phyloP scores from a whole-genome alignment of 1,140 invertebrate species.

The Delia radicum region DNA sequence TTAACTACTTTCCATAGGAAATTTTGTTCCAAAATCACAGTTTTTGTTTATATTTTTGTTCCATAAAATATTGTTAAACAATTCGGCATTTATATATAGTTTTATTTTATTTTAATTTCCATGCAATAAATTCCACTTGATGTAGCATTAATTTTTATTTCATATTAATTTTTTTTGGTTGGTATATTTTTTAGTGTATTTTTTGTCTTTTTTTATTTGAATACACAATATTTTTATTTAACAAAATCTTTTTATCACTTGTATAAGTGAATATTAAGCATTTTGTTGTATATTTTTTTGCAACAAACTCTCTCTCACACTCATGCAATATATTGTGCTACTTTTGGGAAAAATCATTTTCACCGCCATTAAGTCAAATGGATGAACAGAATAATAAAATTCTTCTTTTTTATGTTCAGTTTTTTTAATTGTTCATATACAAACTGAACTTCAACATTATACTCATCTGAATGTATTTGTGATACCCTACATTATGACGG shows the following conservation, averaged over 20 bases:
- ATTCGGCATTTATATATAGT: background rate
- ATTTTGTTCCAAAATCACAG: no score
- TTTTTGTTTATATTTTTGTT: no score
- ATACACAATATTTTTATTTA: background rate
- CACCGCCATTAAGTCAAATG: constrained; percentile 31
- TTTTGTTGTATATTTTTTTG: background rate
- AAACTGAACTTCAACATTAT: background rate
- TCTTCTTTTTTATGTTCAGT: background rate
- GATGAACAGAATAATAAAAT: constrained; percentile 31
- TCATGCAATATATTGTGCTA: background rate
- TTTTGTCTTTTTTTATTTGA: background rate
- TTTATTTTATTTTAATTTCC: background rate
- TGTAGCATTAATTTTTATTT: background rate
- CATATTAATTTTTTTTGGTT: background rate
- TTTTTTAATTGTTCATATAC: background rate
- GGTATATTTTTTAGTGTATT: background rate
- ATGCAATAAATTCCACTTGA: background rate
- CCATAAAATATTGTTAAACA: background rate
- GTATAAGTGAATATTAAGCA: background rate
- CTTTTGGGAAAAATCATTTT: constrained; percentile 25
- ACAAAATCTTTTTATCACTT: background rate
- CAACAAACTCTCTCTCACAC: background rate
- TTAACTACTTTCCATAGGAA: no score
- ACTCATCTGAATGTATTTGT: no score
- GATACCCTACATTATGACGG: no score